Percentiles rank a stretch among this genome's conserved stretches.
Evolutionary conservation across 2,888 invertebrate species (phyloP).

Genomic region (Parochlus steinenii): DNA sequence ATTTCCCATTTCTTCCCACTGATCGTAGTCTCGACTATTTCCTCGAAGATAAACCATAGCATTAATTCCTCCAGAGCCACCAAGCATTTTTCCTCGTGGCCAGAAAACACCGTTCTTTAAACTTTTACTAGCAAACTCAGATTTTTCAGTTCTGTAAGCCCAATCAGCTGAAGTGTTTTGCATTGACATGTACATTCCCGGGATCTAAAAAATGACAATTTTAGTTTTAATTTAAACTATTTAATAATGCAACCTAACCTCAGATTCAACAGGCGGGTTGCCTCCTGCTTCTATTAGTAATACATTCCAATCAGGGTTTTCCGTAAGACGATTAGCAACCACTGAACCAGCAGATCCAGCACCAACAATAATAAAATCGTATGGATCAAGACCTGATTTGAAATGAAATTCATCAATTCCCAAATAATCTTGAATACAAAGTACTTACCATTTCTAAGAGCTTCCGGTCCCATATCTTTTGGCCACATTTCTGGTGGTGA

Average conservation of each 20-base stretch:
- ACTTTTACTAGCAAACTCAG: slow-evolving; percentile 26
- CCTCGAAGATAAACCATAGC: slow-evolving; percentile 48
- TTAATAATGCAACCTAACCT: slow-evolving; percentile 18
- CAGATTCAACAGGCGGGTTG: slow-evolving; percentile 30
- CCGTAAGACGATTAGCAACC: slow-evolving; percentile 32
- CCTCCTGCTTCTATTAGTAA: slow-evolving; percentile 35
- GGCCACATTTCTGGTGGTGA: slow-evolving; percentile 11
- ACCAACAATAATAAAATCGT: slow-evolving; percentile 33
- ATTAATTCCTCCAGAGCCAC: slow-evolving; percentile 47
- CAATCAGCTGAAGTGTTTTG: slow-evolving; percentile 20
- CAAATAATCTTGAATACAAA: background rate
- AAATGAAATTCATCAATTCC: slow-evolving; percentile 1
- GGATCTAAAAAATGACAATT: slow-evolving; percentile 35
- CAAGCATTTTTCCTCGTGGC: slow-evolving; percentile 44
- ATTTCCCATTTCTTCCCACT: slow-evolving; percentile 43
- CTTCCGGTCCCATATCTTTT: slow-evolving; percentile 11
- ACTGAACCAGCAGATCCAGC: slow-evolving; percentile 35
- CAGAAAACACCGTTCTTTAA: slow-evolving; percentile 30
- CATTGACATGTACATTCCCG: slow-evolving; percentile 19
- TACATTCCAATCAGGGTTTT: slow-evolving; percentile 29
- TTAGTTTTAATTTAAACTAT: background rate
- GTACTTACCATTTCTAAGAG: slow-evolving; percentile 12
- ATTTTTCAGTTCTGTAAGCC: slow-evolving; percentile 32
- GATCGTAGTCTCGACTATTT: slow-evolving; percentile 43
- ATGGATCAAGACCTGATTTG: slow-evolving; percentile 18